phyloP scores from a whole-genome alignment of 2,113 vertebrate genomes.

The Ameiurus melas region DNA sequence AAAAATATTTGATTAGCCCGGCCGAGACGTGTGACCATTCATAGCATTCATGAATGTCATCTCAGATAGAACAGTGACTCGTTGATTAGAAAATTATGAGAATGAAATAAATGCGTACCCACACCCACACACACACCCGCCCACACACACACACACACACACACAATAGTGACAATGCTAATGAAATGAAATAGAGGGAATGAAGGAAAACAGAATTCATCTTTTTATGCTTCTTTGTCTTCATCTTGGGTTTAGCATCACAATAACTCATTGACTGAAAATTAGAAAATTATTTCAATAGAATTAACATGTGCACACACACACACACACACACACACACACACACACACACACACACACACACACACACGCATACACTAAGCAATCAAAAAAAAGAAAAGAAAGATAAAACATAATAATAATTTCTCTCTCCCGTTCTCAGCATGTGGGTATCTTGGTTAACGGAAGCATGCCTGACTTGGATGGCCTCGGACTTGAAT shows the following conservation, averaged over 20 bases:
- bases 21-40: conserved; percentile 7
- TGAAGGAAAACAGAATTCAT: conserved; percentile 7
- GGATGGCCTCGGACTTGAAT: conserved; percentile 82
- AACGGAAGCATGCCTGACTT: conserved; percentile 90
- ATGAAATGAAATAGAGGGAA: conserved; percentile 7
- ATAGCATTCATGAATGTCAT: conserved; percentile 22
- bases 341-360: no score
- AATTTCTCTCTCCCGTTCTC: conserved; percentile 13
- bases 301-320: neutral
- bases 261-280: conserved; percentile 11
- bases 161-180: neutral
- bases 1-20: conserved; percentile 13
- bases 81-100: conserved; percentile 33
- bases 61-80: conserved; percentile 11
- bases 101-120: conserved; percentile 13
- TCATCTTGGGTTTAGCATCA: neutral
- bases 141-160: neutral
- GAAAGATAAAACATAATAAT: neutral
- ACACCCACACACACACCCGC: neutral
- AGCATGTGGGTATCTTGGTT: conserved; percentile 91
- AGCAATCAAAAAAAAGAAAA: neutral
- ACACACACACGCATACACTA: neutral
- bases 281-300: conserved; percentile 16
- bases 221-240: neutral
- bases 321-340: neutral